Conservation (phyloP, 2,797 vertebrate genomes). For the Rhincodon typus region DNA sequence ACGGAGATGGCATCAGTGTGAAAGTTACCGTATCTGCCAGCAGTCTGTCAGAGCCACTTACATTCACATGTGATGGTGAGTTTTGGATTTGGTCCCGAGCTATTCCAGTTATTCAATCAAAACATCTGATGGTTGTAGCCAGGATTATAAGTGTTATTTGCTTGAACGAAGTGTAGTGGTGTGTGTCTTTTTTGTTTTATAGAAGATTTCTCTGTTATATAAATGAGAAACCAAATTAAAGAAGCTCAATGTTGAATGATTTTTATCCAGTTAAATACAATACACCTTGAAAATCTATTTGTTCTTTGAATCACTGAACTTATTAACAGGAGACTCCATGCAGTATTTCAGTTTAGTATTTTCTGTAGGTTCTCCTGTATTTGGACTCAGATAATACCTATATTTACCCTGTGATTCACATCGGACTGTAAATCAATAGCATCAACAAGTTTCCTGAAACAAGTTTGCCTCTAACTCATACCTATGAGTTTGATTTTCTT, state of each 20-base stretch:
- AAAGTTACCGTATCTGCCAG: slow-evolving; percentile 79
- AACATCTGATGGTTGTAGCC: neutral
- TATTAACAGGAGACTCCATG: neutral
- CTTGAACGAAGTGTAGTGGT: neutral
- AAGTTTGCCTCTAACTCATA: neutral
- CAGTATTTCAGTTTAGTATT: neutral
- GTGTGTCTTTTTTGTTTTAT: neutral
- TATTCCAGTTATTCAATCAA: neutral
- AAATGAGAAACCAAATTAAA: neutral
- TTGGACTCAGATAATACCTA: neutral
- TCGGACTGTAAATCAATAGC: neutral
- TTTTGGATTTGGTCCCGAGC: neutral
- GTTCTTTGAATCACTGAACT: neutral
- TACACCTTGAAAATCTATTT: neutral
- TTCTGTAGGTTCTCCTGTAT: neutral
- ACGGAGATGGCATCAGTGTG: slow-evolving; percentile 71
- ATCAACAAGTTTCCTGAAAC: neutral
- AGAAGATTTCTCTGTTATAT: neutral
- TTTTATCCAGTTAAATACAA: neutral
- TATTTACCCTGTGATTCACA: neutral
- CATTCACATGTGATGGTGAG: slow-evolving; percentile 92
- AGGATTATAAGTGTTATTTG: neutral
- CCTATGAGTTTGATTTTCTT: neutral
- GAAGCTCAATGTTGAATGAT: neutral
- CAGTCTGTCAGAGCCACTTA: slow-evolving; percentile 75